Evolutionary conservation across 2,888 invertebrate genomes (phyloP), one percentile per base, ranked within the genome.

Genomic region (Polymixis flavicincta): DNA sequence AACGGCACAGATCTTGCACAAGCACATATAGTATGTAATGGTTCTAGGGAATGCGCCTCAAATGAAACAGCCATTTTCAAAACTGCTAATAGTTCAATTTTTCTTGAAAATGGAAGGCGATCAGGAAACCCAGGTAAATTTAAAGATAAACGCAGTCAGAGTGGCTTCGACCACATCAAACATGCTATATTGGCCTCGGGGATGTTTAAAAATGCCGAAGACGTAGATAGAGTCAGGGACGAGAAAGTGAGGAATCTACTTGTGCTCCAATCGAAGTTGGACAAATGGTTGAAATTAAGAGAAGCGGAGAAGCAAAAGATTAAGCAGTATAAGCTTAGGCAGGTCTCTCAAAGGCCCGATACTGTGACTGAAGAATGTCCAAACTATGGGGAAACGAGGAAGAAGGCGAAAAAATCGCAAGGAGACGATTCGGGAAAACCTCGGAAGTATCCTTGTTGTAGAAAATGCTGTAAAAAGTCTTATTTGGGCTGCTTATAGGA

Each of bases 401-500:
- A n/a, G 9, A 63, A 59, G 17, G 0, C n/a, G 42, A 42, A n/a
- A 14, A 65, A 54, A 11, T n/a, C 66, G 19, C 52, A n/a, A 8
- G 22, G 17, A n/a, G 28, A 1, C 0, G 45, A 64, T 2, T 37
- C 52, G 19, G n/a, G 8, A 13, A 59, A 4, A 50, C 1, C 5
- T 28, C 22, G 1, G 6, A 78, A 37, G 61, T 82, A 61, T 25
- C 82, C 82, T 2, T 82, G 82, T 52, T 82, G 82, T 59, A 79
- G 82, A n/a, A 82, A 82, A 57, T 82, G 82, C 42, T 82, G 82
- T 22, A 82, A 82, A 25, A 60, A 60, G 17, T 82, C 82, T 55
- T 82, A 82, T 19, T 0, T 82, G 60, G 82, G 82, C 22, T 82
- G 82, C n/a, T 67, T 82, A 25, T 65, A 78, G 59, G 42, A 4